These are phyloP conservation scores for Sebastes variabilis DNA, from an alignment of 2,797 vertebrate species.

Conservation along the genomic window DNA sequence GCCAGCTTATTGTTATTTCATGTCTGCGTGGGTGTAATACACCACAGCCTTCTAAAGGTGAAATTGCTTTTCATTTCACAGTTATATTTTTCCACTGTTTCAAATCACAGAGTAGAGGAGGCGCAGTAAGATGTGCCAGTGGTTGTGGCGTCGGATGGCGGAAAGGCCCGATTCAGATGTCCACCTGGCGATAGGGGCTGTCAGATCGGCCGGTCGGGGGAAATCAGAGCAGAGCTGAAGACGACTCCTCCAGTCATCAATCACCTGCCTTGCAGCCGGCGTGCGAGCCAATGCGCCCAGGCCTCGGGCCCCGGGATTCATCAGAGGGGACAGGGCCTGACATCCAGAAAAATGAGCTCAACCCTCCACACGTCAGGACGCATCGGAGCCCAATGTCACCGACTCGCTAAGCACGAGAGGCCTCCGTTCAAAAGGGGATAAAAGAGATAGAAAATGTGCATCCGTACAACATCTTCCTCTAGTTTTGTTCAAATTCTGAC, in stretches of 20 bases:
- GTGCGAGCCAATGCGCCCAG: constrained; percentile 52
- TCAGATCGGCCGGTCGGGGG: constrained; percentile 61
- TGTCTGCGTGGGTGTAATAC: constrained; percentile 32
- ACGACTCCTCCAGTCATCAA: constrained; percentile 73
- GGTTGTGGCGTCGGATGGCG: constrained; percentile 12
- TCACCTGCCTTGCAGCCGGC: constrained; percentile 65
- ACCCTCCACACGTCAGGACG: constrained; percentile 49
- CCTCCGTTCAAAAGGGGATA: constrained; percentile 33
- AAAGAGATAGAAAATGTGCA: constrained; percentile 34
- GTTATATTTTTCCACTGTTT: background rate
- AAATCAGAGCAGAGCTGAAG: constrained; percentile 73
- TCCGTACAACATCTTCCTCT: constrained; percentile 14
- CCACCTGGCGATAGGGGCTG: constrained; percentile 51
- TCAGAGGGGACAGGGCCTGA: constrained; percentile 74
- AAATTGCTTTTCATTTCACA: constrained; percentile 5
- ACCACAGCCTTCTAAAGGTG: constrained; percentile 6
- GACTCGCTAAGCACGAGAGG: constrained; percentile 35
- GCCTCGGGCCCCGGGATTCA: constrained; percentile 66
- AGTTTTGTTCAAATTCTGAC: constrained; percentile 46
- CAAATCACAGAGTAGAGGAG: background rate
- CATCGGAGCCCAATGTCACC: constrained; percentile 67
- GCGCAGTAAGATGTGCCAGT: constrained; percentile 14
- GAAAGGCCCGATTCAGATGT: constrained; percentile 55
- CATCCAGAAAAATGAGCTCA: constrained; percentile 78
- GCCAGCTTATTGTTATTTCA: constrained; percentile 35